Conservation (phyloP, 2,797 vertebrate genomes). For the Nyctibius grandis region DNA sequence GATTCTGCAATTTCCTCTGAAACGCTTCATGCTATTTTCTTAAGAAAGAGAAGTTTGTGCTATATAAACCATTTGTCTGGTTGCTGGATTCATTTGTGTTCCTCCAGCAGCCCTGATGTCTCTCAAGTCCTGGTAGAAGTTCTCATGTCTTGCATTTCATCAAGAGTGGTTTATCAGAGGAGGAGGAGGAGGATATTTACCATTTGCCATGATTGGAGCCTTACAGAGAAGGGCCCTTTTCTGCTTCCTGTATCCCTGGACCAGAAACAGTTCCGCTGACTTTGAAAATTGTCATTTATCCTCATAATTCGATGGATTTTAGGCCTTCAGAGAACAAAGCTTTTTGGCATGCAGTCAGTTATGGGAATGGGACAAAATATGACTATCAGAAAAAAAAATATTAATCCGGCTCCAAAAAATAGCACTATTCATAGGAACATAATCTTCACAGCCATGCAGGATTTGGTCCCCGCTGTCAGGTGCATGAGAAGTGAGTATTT, state of each 20-base stretch:
- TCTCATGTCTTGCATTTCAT: fast-evolving
- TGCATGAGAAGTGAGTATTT: neutral
- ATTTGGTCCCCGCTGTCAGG: neutral
- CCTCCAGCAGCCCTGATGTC: neutral
- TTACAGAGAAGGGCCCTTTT: neutral
- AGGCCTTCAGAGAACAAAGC: neutral
- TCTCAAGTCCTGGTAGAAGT: neutral
- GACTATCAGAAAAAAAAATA: neutral
- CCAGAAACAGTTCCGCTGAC: neutral
- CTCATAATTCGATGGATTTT: neutral
- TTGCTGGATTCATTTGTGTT: neutral
- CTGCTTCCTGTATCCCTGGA: neutral
- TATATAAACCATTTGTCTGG: neutral
- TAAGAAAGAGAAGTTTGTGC: neutral
- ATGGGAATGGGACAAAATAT: neutral
- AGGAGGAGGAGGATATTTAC: neutral
- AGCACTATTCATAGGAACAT: neutral
- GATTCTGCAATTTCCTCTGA: neutral
- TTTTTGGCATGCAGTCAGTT: neutral
- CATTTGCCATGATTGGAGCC: neutral
- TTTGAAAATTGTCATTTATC: neutral
- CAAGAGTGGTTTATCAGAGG: neutral
- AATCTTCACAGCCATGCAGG: neutral
- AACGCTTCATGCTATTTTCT: neutral
- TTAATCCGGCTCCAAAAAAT: neutral